Conservation (phyloP, 2,113 vertebrate species). For the Motacilla alba region DNA sequence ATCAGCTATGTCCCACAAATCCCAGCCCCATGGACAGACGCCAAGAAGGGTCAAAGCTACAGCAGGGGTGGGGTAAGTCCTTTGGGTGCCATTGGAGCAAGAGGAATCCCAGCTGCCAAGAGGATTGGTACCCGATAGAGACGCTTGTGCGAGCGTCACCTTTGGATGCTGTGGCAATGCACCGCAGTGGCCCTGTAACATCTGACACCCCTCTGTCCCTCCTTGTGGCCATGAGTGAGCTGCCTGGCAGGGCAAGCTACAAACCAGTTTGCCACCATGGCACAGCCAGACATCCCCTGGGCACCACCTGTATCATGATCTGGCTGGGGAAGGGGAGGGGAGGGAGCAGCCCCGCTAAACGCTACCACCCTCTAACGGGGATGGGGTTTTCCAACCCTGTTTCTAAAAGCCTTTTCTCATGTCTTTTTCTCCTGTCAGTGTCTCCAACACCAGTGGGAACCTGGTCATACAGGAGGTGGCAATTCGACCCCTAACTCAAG, state of each 20-base stretch:
- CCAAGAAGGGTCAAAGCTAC: neutral
- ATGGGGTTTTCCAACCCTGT: neutral
- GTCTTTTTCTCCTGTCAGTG: constrained; percentile 38
- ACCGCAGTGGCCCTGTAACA: neutral
- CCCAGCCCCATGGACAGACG: neutral
- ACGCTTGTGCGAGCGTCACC: fast-evolving
- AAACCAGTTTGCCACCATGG: neutral
- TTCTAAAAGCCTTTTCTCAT: neutral
- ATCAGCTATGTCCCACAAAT: neutral
- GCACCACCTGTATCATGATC: neutral
- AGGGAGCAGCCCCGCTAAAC: neutral
- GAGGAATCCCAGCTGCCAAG: neutral
- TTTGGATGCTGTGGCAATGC: neutral
- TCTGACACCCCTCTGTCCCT: neutral
- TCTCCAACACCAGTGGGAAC: constrained; percentile 76
- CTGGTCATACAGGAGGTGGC: constrained; percentile 83
- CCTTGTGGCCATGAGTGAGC: neutral
- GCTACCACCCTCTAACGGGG: too few species aligned
- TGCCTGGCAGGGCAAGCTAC: neutral
- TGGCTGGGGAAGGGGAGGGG: neutral
- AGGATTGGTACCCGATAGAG: neutral
- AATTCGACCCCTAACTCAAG: constrained; percentile 77
- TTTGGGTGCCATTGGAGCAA: neutral
- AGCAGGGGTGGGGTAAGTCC: neutral
- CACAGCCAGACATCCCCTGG: neutral